phyloP scores from a whole-genome alignment of 2,113 vertebrate genomes.

The Xiphophorus maculatus region DNA sequence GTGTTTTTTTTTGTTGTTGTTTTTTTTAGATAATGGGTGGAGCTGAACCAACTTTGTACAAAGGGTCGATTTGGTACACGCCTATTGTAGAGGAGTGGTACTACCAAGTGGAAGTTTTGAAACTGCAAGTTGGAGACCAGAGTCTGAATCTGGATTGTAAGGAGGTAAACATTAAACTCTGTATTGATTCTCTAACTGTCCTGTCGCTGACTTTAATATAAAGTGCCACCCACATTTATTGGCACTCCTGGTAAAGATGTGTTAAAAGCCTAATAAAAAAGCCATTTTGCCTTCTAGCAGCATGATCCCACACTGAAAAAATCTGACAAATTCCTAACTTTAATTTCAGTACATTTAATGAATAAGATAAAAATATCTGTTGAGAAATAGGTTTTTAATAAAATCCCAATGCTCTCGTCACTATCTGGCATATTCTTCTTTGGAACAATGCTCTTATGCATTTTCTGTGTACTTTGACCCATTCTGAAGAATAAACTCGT shows the following conservation, averaged over 20 bases:
- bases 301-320: background rate
- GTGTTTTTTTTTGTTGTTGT: conserved; percentile 13
- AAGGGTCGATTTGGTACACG: conserved; percentile 93
- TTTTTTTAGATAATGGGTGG: conserved; percentile 89
- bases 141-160: conserved; percentile 92
- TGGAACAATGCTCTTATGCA: too few relatives aligned
- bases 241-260: background rate
- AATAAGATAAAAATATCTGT: background rate
- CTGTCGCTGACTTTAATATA: background rate
- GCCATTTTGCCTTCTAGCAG: background rate
- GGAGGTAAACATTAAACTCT: conserved; percentile 83
- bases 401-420: too few relatives aligned
- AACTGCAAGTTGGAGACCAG: conserved; percentile 90
- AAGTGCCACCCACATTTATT: background rate
- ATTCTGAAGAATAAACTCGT: too few relatives aligned
- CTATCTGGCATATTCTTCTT: too few relatives aligned
- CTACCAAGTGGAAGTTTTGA: conserved; percentile 96
- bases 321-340: background rate
- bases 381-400: background rate
- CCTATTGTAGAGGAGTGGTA: conserved; percentile 95
- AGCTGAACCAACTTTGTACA: conserved; percentile 86
- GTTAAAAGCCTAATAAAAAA: background rate
- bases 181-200: background rate
- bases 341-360: background rate
- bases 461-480: too few relatives aligned